Percentiles rank a stretch among this genome's conserved stretches.
phyloP scores from a whole-genome alignment of 2,888 invertebrate species.

The Rutpela maculata region DNA sequence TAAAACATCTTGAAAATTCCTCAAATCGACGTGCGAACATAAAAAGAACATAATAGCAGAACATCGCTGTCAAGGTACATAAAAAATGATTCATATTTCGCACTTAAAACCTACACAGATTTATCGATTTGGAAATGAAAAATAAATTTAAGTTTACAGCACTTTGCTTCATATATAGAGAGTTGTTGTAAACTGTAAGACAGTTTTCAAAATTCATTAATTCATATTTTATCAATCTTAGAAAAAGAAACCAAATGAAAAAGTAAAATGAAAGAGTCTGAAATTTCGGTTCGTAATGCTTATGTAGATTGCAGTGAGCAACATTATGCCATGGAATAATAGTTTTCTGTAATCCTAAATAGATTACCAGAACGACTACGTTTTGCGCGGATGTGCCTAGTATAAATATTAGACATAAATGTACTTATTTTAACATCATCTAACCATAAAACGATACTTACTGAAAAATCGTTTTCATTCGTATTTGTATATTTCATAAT shows the following conservation, averaged over 20 bases:
- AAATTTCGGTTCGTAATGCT: background rate
- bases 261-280: background rate
- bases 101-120: too few relatives aligned
- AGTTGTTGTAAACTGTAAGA: too few relatives aligned
- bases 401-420: conserved; percentile 1
- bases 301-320: background rate
- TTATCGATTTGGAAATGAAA: too few relatives aligned
- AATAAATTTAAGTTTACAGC: too few relatives aligned
- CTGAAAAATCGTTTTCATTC: conserved; percentile 7
- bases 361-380: background rate
- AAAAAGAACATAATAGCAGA: too few relatives aligned
- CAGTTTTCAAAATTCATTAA: too few relatives aligned
- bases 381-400: conserved; percentile 7
- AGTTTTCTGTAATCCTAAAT: background rate
- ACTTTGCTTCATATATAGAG: too few relatives aligned
- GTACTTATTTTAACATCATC: conserved; percentile 7
- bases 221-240: too few relatives aligned
- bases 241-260: background rate
- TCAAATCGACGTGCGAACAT: too few relatives aligned
- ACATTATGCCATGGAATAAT: background rate
- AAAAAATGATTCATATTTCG: too few relatives aligned
- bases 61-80: too few relatives aligned
- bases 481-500: background rate
- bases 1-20: too few relatives aligned
- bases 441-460: background rate